Evolutionary conservation across 2,888 invertebrate genomes (phyloP), one percentile per base, ranked within the genome.

Genomic region (Epinotia demarniana): DNA sequence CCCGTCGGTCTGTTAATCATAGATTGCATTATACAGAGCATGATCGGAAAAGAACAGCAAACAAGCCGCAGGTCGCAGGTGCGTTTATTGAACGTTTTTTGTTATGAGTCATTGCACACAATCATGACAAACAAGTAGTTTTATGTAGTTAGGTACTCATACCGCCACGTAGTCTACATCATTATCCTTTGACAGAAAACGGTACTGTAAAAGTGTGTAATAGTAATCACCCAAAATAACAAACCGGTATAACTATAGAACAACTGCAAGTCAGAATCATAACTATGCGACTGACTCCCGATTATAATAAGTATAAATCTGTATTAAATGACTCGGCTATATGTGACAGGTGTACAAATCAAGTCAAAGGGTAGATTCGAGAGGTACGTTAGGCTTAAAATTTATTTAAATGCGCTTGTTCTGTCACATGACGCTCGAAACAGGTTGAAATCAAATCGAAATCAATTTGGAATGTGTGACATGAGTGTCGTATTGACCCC

Each of bases 21-120:
- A 8, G 43, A 67, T 67, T 33, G 11, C 4, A 53, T 66, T 67
- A n/a, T 69, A 58, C 46, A n/a, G 69, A n/a, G 69, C 1, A 13
- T 60, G 57, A 33, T 8, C 12, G 3, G 2, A n/a, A 58, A 67
- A 33, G 3, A 55, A 33, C 33, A 12, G 55, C 33, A 55, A 53
- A 13, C 12, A 39, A 55, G 55, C 8, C 5, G 67, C 67, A 67
- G 55, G 67, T 55, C 5, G 67, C 67, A 67, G 55, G 67, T 55
- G 55, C 27, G 53, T 66, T 66, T 9, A n/a, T n/a, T n/a, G 23
- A 66, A 16, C 19, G 8, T n/a, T 64, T 23, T 39, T 62, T 62
- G n/a, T 18, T 4, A 62, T 12, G 11, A 18, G 39, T 62, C 33
- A 53, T 8, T 53, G n/a, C 53, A 53, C 8, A 53, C n/a, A 53